A percentile compares a stretch with the other conserved stretches of the same genome.
These are phyloP conservation scores for Sus cebifrons DNA, from an alignment of 2,797 vertebrate genomes.

Conservation along the genomic window DNA sequence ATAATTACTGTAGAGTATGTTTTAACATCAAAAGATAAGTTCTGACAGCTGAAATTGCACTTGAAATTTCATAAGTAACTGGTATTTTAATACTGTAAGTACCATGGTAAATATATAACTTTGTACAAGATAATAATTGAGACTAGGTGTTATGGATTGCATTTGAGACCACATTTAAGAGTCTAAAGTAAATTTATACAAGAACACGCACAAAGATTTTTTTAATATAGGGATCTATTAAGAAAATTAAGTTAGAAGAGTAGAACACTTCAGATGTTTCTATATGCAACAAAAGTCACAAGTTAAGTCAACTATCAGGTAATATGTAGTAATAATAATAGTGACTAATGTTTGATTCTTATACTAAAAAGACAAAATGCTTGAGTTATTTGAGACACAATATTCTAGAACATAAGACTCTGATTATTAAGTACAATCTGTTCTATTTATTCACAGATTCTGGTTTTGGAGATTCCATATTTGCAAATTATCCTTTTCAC, in stretches of 20 bases:
- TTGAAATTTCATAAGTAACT: background rate
- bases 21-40: slow-evolving; percentile 9
- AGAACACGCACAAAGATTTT: background rate
- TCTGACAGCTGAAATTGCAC: background rate
- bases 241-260: background rate
- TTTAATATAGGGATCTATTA: background rate
- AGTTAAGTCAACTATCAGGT: background rate
- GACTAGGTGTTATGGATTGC: background rate
- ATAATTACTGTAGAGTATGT: background rate
- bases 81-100: background rate
- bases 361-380: background rate
- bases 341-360: background rate
- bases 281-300: background rate
- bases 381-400: background rate
- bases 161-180: background rate
- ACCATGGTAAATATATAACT: background rate
- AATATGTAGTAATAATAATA: background rate
- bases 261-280: background rate
- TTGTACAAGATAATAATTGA: background rate
- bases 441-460: background rate
- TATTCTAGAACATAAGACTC: background rate
- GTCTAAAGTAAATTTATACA: background rate
- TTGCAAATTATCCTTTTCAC: background rate
- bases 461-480: background rate
- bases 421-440: background rate